Base-by-base conservation (phyloP, 2,888 invertebrate genomes). In the Notodonta dromedarius region DNA sequence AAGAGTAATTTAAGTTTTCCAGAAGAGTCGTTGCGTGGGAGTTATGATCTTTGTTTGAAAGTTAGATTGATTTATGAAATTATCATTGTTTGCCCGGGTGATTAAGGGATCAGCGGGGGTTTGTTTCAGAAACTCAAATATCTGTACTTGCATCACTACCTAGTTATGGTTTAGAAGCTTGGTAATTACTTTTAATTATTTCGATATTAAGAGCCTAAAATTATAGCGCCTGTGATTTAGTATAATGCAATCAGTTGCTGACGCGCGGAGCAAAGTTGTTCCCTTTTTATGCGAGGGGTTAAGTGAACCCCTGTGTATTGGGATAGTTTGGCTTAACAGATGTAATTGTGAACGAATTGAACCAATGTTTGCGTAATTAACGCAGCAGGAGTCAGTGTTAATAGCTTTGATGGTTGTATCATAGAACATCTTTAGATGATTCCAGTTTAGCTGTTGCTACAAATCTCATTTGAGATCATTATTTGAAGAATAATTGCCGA, bases 1-100 rank as follows among this genome's bases (percentile, higher is more conserved):
- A 92, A 91, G 90, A 87, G 92, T 91, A 91, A 93, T 93, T 93
- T 93, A 93, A 93, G 91, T 92, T 93, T 90, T 87, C 81, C 82
- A 83, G 83, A 84, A 86, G 86, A 89, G 87, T 88, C 91, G 88
- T 90, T 90, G 87, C 86, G 85, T 82, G 75, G 84, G 87, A 92
- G 88, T 92, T 93, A 92, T 92, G 91, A 91, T 91, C 87, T 90
- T 91, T 89, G 91, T 93, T 93, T 79, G 76, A 88, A 92, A 93
- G 82, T 93, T 92, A 89, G 93, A 93, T 93, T 93, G 92, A 93
- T 93, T 93, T 88, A 89, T 88, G 86, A 79, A 86, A 87, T 84
- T 82, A 85, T 81, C 79, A 78, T 80, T 86, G 84, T 85, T 82
- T 82, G 67, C 70, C 74, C 66, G 65, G 55, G 70, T 66, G 83